Evolutionary conservation across 2,113 vertebrate genomes (phyloP), one percentile per base, ranked within the genome.

Genomic region (Strix aluco): DNA sequence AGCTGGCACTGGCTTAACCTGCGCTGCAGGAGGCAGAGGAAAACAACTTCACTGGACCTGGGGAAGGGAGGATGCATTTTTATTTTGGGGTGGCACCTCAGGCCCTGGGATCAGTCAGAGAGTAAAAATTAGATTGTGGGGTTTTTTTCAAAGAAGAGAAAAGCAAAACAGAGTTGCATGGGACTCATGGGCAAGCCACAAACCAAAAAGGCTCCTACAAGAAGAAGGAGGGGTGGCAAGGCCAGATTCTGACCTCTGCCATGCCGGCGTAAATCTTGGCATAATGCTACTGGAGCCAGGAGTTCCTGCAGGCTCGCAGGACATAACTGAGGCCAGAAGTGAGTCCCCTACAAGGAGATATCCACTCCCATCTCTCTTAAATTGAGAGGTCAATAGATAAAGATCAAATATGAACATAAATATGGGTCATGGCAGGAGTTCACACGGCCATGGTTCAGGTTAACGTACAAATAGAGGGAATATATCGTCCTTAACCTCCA

Each of bases 1-100:
- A 96, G 96, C 94, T 96, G 93, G 96, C 95, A 95, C 86, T 96
- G 91, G 74, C 66, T 97, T 96, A 97, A 98, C 96, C 97, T 97
- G 96, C 49, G 3, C 88, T 90, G 75, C 86, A 90, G 47, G 88
- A 96, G 67, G 75, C 86, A 63, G 54, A 85, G 77, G 66, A 94
- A 97, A 96, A 95, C 79, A 94, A 66, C 89, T 93, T 86, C 47
- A 2, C 47, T 5, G 54, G 94, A 71, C n/a, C 81, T 51, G 44
- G 40, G 66, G 63, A 92, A 93, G 57, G 70, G n/a, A 88, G 54
- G 66, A 70, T 26, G 71, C 18, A 2, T 65, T 96, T 96, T 94
- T 95, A 94, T 97, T 97, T 95, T 67, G 36, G 51, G 75, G 21
- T 72, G 62, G 27, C 66, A 90, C 79, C 69, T 85, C 57, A 15